These are phyloP conservation scores for Stenichneumon culpator DNA, from an alignment of 2,888 invertebrate species.

Conservation along the genomic window DNA sequence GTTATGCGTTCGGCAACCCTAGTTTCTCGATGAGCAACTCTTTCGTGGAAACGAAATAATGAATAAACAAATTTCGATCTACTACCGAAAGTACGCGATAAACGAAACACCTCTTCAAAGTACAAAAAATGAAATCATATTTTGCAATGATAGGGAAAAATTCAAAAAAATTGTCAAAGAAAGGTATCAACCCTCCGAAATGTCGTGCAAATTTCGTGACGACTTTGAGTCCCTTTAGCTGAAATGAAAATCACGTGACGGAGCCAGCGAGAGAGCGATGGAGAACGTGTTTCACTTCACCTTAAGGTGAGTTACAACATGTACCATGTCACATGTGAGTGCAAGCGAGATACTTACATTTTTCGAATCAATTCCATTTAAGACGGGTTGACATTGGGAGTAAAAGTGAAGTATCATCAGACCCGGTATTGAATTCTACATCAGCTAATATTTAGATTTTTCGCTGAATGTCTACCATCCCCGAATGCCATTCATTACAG, in stretches of 20 bases:
- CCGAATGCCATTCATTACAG: no score
- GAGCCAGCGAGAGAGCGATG: no score
- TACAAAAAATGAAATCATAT: not conserved
- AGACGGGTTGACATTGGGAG: no score
- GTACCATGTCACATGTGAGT: no score
- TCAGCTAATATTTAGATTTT: no score
- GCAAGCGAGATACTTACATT: no score
- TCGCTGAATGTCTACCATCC: no score
- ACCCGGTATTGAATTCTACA: no score
- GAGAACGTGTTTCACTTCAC: not conserved
- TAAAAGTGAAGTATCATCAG: no score
- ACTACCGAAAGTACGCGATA: not conserved
- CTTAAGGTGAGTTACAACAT: not conserved
- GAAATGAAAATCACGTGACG: no score
- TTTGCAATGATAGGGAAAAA: not conserved
- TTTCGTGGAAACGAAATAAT: conserved; percentile 7
- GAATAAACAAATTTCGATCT: conserved; percentile 14
- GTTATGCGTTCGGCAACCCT: conserved; percentile 1
- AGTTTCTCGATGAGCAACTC: not conserved
- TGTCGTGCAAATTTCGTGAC: not conserved
- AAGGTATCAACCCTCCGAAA: not conserved
- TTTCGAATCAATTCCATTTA: no score
- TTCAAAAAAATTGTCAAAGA: not conserved
- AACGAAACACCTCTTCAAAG: not conserved
- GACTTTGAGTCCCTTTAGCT: no score